Percentiles rank a stretch among this genome's conserved stretches.
phyloP scores from a whole-genome alignment of 1,140 invertebrate genomes.

The Saccostrea echinata region DNA sequence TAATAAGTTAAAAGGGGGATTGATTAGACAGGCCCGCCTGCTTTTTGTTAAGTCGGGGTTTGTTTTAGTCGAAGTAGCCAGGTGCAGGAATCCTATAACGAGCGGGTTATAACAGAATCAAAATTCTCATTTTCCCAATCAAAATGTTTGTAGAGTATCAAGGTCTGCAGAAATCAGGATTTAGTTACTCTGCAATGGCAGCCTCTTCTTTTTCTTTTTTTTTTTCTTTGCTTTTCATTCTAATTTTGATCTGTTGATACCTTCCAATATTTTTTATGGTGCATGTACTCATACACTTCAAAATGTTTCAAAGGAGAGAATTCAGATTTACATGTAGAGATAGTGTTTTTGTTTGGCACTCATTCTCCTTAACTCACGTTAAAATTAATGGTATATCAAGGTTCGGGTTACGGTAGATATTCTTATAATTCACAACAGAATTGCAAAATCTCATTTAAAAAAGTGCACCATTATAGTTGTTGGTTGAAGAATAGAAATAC shows the following conservation, averaged over 20 bases:
- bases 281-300: no score
- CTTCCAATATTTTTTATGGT: not conserved
- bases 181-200: not conserved
- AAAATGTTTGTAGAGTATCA: slow-evolving; percentile 25
- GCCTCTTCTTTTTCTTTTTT: not conserved
- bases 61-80: slow-evolving; percentile 31
- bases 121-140: slow-evolving; percentile 34
- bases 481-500: no score
- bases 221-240: not conserved
- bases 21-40: slow-evolving; percentile 25
- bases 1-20: slow-evolving; percentile 23
- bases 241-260: no score
- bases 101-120: slow-evolving; percentile 11
- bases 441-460: no score
- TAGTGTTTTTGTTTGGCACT: no score
- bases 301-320: no score
- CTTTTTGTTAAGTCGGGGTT: slow-evolving; percentile 36
- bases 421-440: no score
- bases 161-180: not conserved
- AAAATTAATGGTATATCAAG: no score
- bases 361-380: no score
- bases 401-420: no score
- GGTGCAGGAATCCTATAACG: slow-evolving; percentile 23
- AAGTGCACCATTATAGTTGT: no score
- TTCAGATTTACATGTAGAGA: no score